Percentiles rank a stretch among this genome's conserved stretches.
Evolutionary conservation across 2,113 vertebrate genomes (phyloP).

Genomic region (Numenius arquata): DNA sequence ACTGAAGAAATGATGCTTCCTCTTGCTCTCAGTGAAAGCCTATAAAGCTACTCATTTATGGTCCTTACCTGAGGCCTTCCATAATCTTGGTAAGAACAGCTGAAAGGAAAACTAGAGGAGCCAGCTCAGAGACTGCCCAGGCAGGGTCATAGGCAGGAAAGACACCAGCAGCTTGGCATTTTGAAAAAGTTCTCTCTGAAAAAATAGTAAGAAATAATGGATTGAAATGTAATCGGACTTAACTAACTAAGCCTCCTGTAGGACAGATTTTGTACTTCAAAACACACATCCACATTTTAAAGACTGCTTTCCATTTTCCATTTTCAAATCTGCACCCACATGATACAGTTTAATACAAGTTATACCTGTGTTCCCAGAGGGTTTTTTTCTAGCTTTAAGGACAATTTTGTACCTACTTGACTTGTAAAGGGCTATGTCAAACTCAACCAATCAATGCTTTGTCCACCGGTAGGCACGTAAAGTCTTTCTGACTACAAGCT

Average conservation of each 20-base stretch:
- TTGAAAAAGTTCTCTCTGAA: neutral
- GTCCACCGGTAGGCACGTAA: rapidly evolving
- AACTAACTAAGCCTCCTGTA: neutral
- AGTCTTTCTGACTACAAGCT: neutral
- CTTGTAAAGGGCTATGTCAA: neutral
- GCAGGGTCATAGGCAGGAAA: neutral
- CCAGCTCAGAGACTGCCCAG: neutral
- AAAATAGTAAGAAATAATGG: neutral
- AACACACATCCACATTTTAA: neutral
- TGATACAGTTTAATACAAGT: neutral
- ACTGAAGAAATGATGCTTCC: neutral
- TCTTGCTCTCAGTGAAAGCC: neutral
- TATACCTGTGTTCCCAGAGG: neutral
- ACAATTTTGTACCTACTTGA: neutral
- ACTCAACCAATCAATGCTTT: neutral
- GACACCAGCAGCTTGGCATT: neutral
- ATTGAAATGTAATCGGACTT: neutral
- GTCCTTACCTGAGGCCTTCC: neutral
- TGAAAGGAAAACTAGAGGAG: neutral
- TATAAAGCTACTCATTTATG: neutral
- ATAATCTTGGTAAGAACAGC: neutral
- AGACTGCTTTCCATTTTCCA: neutral
- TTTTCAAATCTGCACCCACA: neutral
- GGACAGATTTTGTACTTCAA: neutral
- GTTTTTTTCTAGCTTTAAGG: neutral